Evolutionary conservation across 2,113 vertebrate species (phyloP).

Genomic region (Oreotrochilus melanogaster): DNA sequence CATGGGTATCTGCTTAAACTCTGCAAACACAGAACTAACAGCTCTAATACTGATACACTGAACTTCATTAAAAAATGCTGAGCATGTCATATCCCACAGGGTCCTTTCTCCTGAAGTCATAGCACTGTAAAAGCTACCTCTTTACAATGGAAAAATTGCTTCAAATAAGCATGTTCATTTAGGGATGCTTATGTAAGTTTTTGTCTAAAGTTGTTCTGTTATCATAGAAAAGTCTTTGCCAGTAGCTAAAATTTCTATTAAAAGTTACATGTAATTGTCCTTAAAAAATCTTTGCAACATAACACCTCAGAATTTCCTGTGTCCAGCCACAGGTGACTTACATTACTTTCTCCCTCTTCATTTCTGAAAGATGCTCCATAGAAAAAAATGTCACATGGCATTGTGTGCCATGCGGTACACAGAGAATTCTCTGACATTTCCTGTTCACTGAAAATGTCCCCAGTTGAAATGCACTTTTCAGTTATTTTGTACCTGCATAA

Average conservation of each 20-base stretch:
- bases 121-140: background rate
- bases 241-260: constrained; percentile 29
- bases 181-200: background rate
- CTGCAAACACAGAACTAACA: background rate
- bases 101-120: background rate
- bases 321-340: background rate
- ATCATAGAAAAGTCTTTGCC: background rate
- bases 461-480: constrained; percentile 9
- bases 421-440: background rate
- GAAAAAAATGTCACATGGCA: background rate
- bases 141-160: background rate
- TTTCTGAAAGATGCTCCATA: background rate
- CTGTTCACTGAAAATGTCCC: background rate
- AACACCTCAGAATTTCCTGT: background rate
- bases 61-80: background rate
- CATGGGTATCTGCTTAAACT: background rate
- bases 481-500: constrained; percentile 10
- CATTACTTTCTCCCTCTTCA: background rate
- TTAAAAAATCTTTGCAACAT: constrained; percentile 22
- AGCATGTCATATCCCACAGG: background rate
- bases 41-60: background rate
- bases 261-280: background rate
- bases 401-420: background rate
- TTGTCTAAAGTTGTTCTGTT: background rate
- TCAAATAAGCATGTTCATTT: background rate